Conservation (phyloP, 2,797 vertebrate genomes). For the Synanceia verrucosa region DNA sequence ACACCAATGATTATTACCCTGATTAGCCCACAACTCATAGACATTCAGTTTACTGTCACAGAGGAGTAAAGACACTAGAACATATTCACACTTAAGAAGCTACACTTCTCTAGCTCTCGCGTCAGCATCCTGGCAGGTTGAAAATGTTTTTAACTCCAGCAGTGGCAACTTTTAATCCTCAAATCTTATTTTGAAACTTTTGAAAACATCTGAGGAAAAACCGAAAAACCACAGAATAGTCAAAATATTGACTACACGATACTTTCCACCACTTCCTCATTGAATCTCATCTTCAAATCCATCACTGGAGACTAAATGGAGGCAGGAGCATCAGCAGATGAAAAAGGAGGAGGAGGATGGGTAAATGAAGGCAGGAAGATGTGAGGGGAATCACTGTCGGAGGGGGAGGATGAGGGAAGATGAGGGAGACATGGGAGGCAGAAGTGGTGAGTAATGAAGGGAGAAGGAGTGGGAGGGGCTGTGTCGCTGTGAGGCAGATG, state of each 20-base stretch:
- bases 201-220: too few relatives aligned
- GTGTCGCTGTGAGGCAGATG: slow-evolving; percentile 63
- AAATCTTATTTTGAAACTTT: too few relatives aligned
- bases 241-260: background rate
- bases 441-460: slow-evolving; percentile 37
- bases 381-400: slow-evolving; percentile 11
- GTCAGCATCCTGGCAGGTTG: too few relatives aligned
- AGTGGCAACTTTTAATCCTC: too few relatives aligned
- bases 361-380: slow-evolving; percentile 8
- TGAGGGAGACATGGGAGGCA: slow-evolving; percentile 26
- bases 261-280: background rate
- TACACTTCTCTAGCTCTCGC: too few relatives aligned
- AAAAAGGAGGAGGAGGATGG: slow-evolving; percentile 44
- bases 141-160: too few relatives aligned
- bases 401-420: slow-evolving; percentile 21
- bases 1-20: too few relatives aligned
- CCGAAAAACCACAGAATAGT: too few relatives aligned
- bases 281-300: slow-evolving; percentile 13
- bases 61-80: too few relatives aligned
- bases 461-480: slow-evolving; percentile 42
- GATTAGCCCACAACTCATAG: too few relatives aligned
- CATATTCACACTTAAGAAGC: too few relatives aligned
- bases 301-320: slow-evolving; percentile 13
- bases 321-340: slow-evolving; percentile 18
- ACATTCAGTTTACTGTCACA: too few relatives aligned